Evolutionary conservation across 2,888 invertebrate genomes (phyloP), one percentile per base, ranked within the genome.

Genomic region (Drosophila macrothrix): DNA sequence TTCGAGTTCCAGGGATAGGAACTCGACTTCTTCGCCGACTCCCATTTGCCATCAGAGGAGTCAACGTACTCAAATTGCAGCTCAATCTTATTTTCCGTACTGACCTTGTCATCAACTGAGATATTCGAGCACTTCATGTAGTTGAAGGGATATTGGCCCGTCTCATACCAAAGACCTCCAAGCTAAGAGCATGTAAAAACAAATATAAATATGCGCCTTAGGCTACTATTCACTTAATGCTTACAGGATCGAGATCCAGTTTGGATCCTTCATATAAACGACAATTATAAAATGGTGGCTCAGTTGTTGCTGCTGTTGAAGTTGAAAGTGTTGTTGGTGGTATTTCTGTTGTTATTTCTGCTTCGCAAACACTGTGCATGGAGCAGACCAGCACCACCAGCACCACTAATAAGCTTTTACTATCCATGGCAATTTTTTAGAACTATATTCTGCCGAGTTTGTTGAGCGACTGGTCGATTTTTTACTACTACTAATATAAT

Each of bases 161-260:
- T 39, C n/a, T 78, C 77, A 41, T 49, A 78, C 80, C 80, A 78
- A 37, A 16, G 0, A 2, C 77, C 77, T 4, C 60, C 49, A n/a
- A 76, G n/a, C 77, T 78, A 25, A 19, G 28, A 28, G 16, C 19
- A 55, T 6, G 5, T 12, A 14, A 37, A 50, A 14, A 12, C 1
- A 31, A 16, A 12, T 35, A 10, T 56, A 35, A 19, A 10, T 22
- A 43, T 43, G 5, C 10, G 19, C 1, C 1, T 19, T 19, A 10
- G 31, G 7, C 9, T 14, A 35, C 5, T 19, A 10, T 29, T 19
- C 14, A n/a, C n/a, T 0, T 7, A 28, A 12, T 7, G 65, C 77
- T 79, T 75, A 77, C 77, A 16, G n/a, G 55, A 35, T 79, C 65
- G 19, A 69, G 22, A 22, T 43, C 43, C 43, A 43, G 22, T 6